Evolutionary conservation across 2,113 vertebrate species (phyloP).

Genomic region (Hippocampus zosterae): DNA sequence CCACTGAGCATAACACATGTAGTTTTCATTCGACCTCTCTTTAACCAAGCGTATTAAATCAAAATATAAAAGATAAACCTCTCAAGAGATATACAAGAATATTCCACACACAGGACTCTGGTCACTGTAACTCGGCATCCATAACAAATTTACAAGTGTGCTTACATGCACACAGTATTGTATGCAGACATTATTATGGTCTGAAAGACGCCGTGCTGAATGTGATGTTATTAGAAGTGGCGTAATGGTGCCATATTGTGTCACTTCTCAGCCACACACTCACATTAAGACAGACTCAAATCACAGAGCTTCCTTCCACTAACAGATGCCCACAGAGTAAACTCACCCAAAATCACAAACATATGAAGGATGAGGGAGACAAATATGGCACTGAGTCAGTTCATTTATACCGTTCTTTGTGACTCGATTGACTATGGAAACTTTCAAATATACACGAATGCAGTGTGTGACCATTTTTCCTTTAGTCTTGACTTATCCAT

Average conservation of each 20-base stretch:
- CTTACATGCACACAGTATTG: constrained; percentile 3
- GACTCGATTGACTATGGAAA: neutral
- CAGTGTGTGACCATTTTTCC: neutral
- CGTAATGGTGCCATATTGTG: constrained; percentile 73
- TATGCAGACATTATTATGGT: constrained; percentile 30
- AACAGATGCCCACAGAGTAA: constrained; percentile 16
- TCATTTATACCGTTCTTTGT: neutral
- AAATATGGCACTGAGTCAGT: neutral
- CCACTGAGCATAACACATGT: neutral
- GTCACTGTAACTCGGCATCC: neutral
- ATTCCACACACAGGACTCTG: neutral
- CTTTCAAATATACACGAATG: neutral
- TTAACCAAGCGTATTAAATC: neutral
- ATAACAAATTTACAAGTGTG: neutral
- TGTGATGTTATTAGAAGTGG: constrained; percentile 74
- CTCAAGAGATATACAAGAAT: neutral
- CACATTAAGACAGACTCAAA: constrained; percentile 21
- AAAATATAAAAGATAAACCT: neutral
- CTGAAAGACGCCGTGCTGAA: constrained; percentile 49
- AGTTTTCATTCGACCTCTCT: neutral
- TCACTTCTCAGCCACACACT: constrained; percentile 38
- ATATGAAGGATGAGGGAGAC: constrained; percentile 5
- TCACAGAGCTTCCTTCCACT: constrained; percentile 22
- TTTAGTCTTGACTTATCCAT: neutral
- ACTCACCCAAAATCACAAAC: constrained; percentile 11